Base-by-base conservation (phyloP, 2,888 invertebrate species). In the Isoperla grammatica region DNA sequence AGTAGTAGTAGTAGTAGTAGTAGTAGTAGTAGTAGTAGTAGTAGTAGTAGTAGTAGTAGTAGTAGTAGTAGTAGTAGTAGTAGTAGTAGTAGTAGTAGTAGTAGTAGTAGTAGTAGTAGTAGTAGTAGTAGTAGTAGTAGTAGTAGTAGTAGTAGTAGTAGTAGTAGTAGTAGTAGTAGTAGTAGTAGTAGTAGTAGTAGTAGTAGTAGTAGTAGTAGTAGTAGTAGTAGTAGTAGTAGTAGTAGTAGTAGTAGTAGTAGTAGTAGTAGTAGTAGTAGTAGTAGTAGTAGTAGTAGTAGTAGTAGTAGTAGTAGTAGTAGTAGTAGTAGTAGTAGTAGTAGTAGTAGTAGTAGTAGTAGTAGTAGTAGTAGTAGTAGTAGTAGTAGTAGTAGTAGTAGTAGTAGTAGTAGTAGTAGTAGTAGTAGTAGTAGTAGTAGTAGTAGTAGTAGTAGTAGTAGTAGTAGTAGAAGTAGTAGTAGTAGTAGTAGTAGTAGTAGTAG, bases 1-100 rank as follows among this genome's bases (percentile, higher is more conserved):
- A 45, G 45, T 45, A 45, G 45, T 45, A 45, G 45, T 45, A 45
- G 45, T 45, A 45, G 45, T 45, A 45, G 45, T 45, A 45, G 45
- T 45, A 45, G 45, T 45, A 45, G 45, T 45, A 45, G 45, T 45
- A 45, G 45, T 45, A 45, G 45, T 45, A 45, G 45, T 45, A 45
- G 45, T 45, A 45, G 45, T 45, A 45, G 45, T 45, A 45, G 45
- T 45, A 45, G 45, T 45, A 45, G 45, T 45, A 45, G 45, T 45
- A 45, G 45, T 45, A 45, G 45, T 45, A 45, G 45, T 45, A 45
- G 45, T 45, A 45, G 45, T 45, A 45, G 45, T 45, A 45, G 45
- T 45, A 45, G 45, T 45, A 45, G 45, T 45, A 45, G 45, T 45
- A 45, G 45, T 45, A 45, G 45, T 45, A 45, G 45, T 45, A 45